Evolutionary conservation across 2,113 vertebrate genomes (phyloP).

Genomic region (Nesogale talazaci): DNA sequence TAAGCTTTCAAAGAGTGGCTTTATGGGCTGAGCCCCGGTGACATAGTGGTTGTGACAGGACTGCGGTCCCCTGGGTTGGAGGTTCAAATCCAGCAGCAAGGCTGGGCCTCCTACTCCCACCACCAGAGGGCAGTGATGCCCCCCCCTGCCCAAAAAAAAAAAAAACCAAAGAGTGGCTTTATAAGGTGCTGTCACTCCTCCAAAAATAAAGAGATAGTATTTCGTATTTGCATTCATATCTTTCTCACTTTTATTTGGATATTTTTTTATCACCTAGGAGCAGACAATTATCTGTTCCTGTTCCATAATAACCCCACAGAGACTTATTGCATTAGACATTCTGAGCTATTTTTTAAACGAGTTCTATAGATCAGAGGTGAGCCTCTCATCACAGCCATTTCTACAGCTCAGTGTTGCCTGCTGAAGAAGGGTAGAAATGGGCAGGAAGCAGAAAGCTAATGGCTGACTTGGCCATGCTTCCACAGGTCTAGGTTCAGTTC

Average conservation of each 20-base stretch:
- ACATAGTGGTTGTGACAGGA: no score
- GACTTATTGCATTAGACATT: not conserved
- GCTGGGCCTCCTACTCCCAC: no score
- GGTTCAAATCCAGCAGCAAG: no score
- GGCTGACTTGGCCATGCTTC: not conserved
- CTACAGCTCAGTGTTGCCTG: not conserved
- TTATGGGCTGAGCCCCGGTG: no score
- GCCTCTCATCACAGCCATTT: not conserved
- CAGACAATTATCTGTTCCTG: not conserved
- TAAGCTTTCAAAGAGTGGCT: no score
- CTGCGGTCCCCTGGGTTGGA: no score
- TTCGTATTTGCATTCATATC: not conserved
- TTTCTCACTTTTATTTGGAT: not conserved
- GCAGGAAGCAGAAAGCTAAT: not conserved
- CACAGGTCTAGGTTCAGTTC: not conserved
- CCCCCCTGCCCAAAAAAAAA: no score
- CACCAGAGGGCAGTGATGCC: no score
- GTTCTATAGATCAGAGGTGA: slow-evolving; percentile 11
- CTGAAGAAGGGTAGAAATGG: not conserved
- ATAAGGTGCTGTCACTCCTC: not conserved
- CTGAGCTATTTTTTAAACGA: not conserved
- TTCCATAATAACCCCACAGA: not conserved
- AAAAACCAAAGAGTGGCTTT: not conserved
- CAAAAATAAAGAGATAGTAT: not conserved
- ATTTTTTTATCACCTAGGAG: not conserved